phyloP scores from a whole-genome alignment of 2,797 vertebrate genomes.

The Malurus splendens region DNA sequence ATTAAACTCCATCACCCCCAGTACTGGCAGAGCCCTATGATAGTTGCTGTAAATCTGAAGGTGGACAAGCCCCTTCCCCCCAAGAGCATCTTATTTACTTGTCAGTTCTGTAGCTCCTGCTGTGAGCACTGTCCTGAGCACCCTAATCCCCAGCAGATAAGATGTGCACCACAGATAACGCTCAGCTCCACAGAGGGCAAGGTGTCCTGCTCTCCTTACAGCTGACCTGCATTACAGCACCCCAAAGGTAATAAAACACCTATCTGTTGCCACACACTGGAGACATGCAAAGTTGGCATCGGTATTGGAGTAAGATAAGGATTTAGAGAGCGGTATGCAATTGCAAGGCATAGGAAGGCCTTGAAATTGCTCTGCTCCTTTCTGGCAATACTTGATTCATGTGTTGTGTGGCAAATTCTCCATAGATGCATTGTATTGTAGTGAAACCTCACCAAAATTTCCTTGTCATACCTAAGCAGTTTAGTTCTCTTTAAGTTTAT shows the following conservation, averaged over 20 bases:
- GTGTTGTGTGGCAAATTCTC: not conserved
- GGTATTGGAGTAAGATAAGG: not conserved
- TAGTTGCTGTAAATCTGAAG: not conserved
- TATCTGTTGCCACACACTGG: rapidly evolving
- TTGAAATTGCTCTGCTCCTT: not conserved
- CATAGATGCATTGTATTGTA: not conserved
- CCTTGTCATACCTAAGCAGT: not conserved
- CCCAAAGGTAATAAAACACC: not conserved
- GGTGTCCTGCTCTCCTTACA: not conserved
- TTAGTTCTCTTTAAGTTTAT: not conserved
- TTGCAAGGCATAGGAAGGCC: not conserved
- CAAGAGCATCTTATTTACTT: not conserved
- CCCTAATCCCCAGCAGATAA: not conserved
- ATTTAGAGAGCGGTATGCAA: not conserved
- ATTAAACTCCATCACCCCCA: not conserved
- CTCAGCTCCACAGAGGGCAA: not conserved
- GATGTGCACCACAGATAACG: rapidly evolving
- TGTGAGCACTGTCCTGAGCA: not conserved
- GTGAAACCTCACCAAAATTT: not conserved
- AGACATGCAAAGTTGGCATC: not conserved
- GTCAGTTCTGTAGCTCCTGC: not conserved
- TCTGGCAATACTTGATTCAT: not conserved
- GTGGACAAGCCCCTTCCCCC: not conserved
- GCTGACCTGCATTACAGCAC: not conserved
- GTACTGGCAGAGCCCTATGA: not conserved